Conservation (phyloP, 2,888 invertebrate species). For the Drosophila phalerata region DNA sequence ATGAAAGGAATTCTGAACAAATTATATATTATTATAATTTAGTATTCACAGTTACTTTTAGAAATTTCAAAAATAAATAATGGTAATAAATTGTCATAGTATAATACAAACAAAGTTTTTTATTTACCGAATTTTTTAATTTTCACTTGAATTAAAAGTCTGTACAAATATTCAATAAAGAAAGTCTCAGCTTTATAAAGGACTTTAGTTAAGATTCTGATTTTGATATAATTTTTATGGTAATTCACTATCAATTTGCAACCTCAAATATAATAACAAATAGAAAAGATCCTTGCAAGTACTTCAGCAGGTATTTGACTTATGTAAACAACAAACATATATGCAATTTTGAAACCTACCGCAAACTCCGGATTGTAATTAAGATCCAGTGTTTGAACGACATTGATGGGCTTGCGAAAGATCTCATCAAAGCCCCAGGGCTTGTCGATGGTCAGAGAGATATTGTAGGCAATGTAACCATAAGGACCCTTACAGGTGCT, state of each 20-base stretch:
- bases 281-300: neutral
- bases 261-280: neutral
- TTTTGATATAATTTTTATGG: too few species aligned
- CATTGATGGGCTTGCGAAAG: constrained; percentile 87
- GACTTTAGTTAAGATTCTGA: neutral
- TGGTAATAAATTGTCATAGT: too few species aligned
- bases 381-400: constrained; percentile 92
- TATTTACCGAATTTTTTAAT: too few species aligned
- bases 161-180: too few species aligned
- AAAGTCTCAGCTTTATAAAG: too few species aligned
- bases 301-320: neutral
- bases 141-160: too few species aligned
- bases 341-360: constrained; percentile 85
- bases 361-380: constrained; percentile 90
- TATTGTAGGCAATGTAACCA: constrained; percentile 91
- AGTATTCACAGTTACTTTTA: too few species aligned
- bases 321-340: too few species aligned
- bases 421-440: constrained; percentile 90
- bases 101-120: too few species aligned
- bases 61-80: too few species aligned
- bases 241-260: neutral
- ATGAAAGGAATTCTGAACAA: too few species aligned
- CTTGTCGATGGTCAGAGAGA: constrained; percentile 91
- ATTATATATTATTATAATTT: too few species aligned
- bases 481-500: constrained; percentile 91